Evolutionary conservation across 2,797 vertebrate genomes (phyloP), one percentile per base, ranked within the genome.

Genomic region (Galaxias olidus): DNA sequence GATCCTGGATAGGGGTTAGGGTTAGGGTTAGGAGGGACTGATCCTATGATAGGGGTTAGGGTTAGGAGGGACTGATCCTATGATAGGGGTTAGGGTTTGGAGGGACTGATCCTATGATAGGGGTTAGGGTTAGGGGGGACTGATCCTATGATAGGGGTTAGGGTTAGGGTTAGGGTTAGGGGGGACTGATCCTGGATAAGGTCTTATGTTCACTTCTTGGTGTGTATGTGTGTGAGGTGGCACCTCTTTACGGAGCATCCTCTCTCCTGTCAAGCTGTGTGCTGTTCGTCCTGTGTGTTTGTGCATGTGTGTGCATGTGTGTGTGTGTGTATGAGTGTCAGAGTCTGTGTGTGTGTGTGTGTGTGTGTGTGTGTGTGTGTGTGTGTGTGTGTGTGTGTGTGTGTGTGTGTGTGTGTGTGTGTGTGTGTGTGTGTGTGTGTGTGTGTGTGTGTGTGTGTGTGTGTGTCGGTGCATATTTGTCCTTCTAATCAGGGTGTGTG

Each of bases 401-500:
- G 53, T 44, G 43, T 5, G 46, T 20, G 60, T 51, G 18, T 47
- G 47, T 61, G 19, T 68, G 14, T 19, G 66, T 9, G 62, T 54
- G 30, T 48, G 49, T 41, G 42, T 49, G 44, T 43, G 30, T 55
- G 67, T 41, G 8, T 74, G 52, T 72, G 43, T 57, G 45, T 12
- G 58, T 42, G 50, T 7, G 49, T 67, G 62, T 51, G 64, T 47
- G 59, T 40, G 9, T 73, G 53, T 72, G 48, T 54, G 51, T 17
- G 53, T 44, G 43, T 5, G 46, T 20, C 6, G 49, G 58, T 19
- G 43, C 75, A 73, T 87, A 80, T 77, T 78, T 86, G 73, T 81
- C 78, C 74, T 83, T 84, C 66, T 85, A 85, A 89, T 88, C 85
- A 88, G 80, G 43, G 56, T 67, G 72, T 69, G 72, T 66, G 17